phyloP scores from a whole-genome alignment of 1,140 invertebrate species.

The Drosophila persimilis region DNA sequence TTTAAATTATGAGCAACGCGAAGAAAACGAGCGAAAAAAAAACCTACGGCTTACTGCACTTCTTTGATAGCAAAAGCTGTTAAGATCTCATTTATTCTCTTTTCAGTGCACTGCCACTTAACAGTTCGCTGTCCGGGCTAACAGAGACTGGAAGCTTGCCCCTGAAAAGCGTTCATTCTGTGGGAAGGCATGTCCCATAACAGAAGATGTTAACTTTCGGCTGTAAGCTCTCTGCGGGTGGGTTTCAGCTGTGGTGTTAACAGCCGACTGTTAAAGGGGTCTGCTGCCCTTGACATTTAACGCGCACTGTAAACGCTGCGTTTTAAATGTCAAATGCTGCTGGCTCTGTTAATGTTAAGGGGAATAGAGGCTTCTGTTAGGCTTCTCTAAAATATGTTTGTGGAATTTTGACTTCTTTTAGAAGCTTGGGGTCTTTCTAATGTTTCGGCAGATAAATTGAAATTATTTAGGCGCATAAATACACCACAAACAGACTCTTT shows the following conservation, averaged over 20 bases:
- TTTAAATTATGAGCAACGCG: constrained; percentile 34
- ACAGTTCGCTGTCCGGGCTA: constrained; percentile 1
- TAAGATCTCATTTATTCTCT: constrained; percentile 37
- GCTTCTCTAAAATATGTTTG: too few relatives aligned
- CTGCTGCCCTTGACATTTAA: too few relatives aligned
- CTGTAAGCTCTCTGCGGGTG: neutral
- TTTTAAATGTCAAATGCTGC: too few relatives aligned
- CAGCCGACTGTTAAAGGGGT: neutral
- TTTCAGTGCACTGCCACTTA: constrained; percentile 8
- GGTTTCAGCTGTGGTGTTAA: neutral
- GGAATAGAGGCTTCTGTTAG: too few relatives aligned
- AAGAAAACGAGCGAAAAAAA: neutral
- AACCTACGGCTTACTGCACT: constrained; percentile 18
- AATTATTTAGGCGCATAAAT: too few relatives aligned
- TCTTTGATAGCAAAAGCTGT: constrained; percentile 32
- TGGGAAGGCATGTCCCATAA: constrained; percentile 18
- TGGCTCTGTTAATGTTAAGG: too few relatives aligned
- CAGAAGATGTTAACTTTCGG: neutral
- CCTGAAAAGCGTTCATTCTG: constrained; percentile 62
- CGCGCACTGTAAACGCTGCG: too few relatives aligned
- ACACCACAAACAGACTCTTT: too few relatives aligned
- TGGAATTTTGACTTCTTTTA: too few relatives aligned
- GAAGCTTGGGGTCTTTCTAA: too few relatives aligned
- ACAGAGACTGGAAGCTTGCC: constrained; percentile 49
- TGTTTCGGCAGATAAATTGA: too few relatives aligned